Percentiles rank a stretch among this genome's conserved stretches.
Conservation (phyloP, 1,140 invertebrate genomes). For the Maconellicoccus hirsutus region DNA sequence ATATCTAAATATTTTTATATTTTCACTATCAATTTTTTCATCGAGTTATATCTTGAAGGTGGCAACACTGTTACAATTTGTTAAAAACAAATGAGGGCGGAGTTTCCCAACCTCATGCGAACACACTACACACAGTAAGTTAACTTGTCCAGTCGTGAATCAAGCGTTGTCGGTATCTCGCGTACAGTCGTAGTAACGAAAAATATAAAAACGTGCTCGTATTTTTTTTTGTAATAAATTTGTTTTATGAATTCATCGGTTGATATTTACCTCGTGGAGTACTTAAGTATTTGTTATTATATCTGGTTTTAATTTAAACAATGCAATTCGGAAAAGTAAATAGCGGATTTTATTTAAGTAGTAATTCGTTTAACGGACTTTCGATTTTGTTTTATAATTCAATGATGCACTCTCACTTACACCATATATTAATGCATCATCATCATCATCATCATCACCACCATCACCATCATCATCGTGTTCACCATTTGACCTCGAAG, state of each 20-base stretch:
- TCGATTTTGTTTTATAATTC: constrained; percentile 12
- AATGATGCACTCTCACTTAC: constrained; percentile 9
- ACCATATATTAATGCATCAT: background rate
- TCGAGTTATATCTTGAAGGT: too few species aligned
- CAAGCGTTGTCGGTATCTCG: background rate
- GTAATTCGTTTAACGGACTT: background rate
- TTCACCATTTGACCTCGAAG: background rate
- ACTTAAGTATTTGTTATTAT: background rate
- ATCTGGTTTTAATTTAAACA: background rate
- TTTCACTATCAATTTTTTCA: too few species aligned
- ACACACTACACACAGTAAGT: background rate
- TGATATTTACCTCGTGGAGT: background rate
- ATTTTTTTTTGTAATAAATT: background rate
- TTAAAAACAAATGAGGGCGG: background rate
- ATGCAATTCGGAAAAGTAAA: background rate
- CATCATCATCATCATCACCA: background rate
- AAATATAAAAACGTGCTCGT: constrained; percentile 8
- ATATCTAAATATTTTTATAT: too few species aligned
- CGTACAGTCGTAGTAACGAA: background rate
- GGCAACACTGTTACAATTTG: background rate
- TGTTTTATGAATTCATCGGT: background rate
- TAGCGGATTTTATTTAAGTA: background rate
- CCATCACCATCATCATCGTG: background rate
- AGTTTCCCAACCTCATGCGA: background rate
- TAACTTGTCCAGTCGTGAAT: background rate